phyloP scores from a whole-genome alignment of 2,888 invertebrate species.

The Tetheella fluctuosa region DNA sequence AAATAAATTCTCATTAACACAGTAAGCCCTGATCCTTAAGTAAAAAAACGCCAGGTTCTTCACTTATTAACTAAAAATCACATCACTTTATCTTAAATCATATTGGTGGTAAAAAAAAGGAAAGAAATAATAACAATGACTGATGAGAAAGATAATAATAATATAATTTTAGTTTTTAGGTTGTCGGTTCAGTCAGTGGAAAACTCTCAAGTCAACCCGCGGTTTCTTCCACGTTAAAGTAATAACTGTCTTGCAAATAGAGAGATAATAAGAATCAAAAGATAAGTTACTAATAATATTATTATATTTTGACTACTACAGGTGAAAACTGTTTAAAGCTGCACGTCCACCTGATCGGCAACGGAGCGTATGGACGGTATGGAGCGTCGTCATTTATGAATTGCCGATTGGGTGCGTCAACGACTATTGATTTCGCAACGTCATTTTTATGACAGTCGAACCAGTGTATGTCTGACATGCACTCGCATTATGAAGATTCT shows the following conservation, averaged over 20 bases:
- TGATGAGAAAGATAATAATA: neutral
- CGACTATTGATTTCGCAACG: no score
- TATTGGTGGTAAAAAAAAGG: conserved; percentile 13
- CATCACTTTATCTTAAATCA: conserved; percentile 21
- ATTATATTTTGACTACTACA: no score
- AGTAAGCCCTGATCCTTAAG: neutral
- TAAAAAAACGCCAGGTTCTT: neutral
- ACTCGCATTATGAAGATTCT: no score
- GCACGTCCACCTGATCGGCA: no score
- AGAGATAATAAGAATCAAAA: no score
- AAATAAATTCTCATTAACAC: neutral
- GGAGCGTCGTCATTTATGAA: no score
- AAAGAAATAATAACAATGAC: neutral
- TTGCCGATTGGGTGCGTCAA: no score
- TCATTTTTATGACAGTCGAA: no score
- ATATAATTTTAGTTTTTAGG: neutral
- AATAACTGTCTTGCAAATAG: neutral
- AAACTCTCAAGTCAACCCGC: neutral
- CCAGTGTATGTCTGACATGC: no score
- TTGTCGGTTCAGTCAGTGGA: neutral
- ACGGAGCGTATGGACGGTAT: no score
- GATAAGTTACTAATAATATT: no score
- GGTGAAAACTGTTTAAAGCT: no score
- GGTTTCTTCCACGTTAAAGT: neutral
- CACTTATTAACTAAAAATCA: conserved; percentile 34